A percentile compares a stretch with the other conserved stretches of the same genome.
These are phyloP conservation scores for Tyrophagus putrescentiae DNA, from an alignment of 1,140 invertebrate species.

Conservation along the genomic window DNA sequence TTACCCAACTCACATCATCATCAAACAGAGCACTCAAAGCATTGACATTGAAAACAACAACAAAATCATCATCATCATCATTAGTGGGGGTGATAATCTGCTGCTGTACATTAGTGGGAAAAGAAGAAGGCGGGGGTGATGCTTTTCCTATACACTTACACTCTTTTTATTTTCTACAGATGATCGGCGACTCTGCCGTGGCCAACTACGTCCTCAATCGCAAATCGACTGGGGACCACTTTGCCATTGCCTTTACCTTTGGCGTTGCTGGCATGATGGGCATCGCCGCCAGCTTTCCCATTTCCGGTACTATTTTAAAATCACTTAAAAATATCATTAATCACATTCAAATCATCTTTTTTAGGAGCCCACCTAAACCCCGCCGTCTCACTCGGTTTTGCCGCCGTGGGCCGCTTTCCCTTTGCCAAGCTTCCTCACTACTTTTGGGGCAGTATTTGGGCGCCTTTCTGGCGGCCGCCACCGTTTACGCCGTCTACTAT, in stretches of 20 bases:
- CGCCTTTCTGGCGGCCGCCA: slow-evolving; percentile 25
- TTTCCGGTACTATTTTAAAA: neutral
- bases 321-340: neutral
- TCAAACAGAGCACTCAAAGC: too few species aligned
- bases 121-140: too few species aligned
- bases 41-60: too few species aligned
- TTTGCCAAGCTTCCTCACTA: slow-evolving; percentile 39
- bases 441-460: slow-evolving; percentile 41
- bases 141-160: too few species aligned
- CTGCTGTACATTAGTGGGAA: too few species aligned
- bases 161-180: neutral
- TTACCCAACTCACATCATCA: too few species aligned
- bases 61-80: too few species aligned
- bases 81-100: too few species aligned
- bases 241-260: neutral
- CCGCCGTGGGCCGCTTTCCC: slow-evolving; percentile 34
- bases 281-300: neutral
- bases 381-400: slow-evolving; percentile 40
- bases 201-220: slow-evolving; percentile 11
- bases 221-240: neutral
- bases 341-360: neutral
- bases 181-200: neutral
- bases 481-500: slow-evolving; percentile 25
- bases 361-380: slow-evolving; percentile 43
- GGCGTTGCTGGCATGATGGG: neutral